Evolutionary conservation across 1,140 invertebrate species (phyloP).

Genomic region (Neotoxoptera formosana): DNA sequence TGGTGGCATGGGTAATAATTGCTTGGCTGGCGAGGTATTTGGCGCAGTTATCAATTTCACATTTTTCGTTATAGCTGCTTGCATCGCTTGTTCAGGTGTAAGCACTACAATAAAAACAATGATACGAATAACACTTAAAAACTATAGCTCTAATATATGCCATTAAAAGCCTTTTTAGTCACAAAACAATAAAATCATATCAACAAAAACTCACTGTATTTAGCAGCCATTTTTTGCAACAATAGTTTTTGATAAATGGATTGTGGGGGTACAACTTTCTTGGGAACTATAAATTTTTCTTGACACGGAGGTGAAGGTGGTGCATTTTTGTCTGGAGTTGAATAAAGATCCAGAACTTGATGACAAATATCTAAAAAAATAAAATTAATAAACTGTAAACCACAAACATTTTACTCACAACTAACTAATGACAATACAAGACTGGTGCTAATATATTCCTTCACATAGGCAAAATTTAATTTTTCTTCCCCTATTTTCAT

Average conservation of each 20-base stretch:
- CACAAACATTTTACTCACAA: not conserved
- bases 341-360: slow-evolving; percentile 91
- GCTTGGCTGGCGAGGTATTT: not conserved
- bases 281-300: slow-evolving; percentile 53
- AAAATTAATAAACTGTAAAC: no score
- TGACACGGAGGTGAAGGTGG: slow-evolving; percentile 28
- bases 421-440: not conserved
- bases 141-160: not conserved
- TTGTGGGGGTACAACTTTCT: slow-evolving; percentile 50
- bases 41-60: not conserved
- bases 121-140: not conserved
- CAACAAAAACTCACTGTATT: slow-evolving; percentile 40
- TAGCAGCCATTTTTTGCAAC: slow-evolving; percentile 52
- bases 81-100: slow-evolving; percentile 51
- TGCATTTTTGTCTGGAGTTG: slow-evolving; percentile 62
- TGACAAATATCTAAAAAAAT: slow-evolving; percentile 87
- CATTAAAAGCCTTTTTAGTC: not conserved
- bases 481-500: not conserved
- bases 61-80: slow-evolving; percentile 51
- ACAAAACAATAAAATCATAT: not conserved
- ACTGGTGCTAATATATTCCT: not conserved
- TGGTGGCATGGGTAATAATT: slow-evolving; percentile 50
- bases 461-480: not conserved
- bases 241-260: slow-evolving; percentile 55
- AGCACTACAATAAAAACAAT: slow-evolving; percentile 51